phyloP scores from a whole-genome alignment of 2,888 invertebrate genomes.

The Azorinus chamasolen region DNA sequence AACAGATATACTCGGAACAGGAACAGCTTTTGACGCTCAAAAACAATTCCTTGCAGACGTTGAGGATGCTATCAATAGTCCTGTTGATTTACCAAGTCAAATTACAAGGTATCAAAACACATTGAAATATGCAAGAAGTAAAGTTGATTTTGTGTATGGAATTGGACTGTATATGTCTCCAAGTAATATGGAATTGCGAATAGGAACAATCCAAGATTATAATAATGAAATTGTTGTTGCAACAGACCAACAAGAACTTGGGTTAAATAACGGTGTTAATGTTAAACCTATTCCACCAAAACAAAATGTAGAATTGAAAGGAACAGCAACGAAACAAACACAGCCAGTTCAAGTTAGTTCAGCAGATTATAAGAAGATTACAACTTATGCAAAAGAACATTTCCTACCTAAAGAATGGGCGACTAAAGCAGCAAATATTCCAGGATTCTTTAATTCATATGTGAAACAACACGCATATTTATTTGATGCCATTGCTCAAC shows the following conservation, averaged over 20 bases:
- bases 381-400: conserved; percentile 24
- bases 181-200: conserved; percentile 37
- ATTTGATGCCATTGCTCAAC: conserved; percentile 12
- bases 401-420: not conserved
- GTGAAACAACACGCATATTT: conserved; percentile 16
- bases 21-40: conserved; percentile 47
- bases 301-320: conserved; percentile 21
- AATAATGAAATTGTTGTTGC: conserved; percentile 35
- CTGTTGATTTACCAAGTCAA: conserved; percentile 39
- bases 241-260: conserved; percentile 20
- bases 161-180: conserved; percentile 19
- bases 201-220: conserved; percentile 34
- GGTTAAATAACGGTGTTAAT: conserved; percentile 27
- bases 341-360: conserved; percentile 1
- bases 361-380: conserved; percentile 15
- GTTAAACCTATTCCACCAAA: conserved; percentile 24
- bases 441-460: conserved; percentile 10
- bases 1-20: conserved; percentile 28
- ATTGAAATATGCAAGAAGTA: conserved; percentile 20
- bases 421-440: not conserved
- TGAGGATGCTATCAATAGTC: conserved; percentile 33
- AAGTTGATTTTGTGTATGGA: conserved; percentile 27
- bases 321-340: conserved; percentile 33
- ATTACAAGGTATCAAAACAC: conserved; percentile 31
- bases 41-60: conserved; percentile 41